These are phyloP conservation scores for Thymallus thymallus DNA, from an alignment of 2,113 vertebrate genomes.

Conservation along the genomic window DNA sequence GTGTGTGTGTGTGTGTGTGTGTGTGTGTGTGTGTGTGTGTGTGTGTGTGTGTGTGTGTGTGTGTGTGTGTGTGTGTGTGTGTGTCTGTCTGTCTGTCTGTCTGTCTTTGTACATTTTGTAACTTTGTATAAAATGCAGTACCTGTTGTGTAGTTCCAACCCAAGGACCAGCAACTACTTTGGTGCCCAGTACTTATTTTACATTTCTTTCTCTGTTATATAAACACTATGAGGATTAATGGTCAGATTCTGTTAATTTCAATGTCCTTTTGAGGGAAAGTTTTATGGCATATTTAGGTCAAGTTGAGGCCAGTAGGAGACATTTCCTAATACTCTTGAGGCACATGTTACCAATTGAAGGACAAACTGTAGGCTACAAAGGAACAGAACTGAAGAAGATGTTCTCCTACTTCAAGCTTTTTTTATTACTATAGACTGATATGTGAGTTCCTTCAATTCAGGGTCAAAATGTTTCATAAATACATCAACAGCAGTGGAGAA, in stretches of 20 bases:
- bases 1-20: not conserved
- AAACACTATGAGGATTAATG: too few relatives aligned
- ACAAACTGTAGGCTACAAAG: conserved; percentile 5
- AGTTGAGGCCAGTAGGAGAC: conserved; percentile 23
- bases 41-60: not conserved
- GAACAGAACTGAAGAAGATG: not conserved
- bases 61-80: not conserved
- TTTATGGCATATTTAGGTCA: conserved; percentile 61
- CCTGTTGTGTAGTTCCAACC: too few relatives aligned
- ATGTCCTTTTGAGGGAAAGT: too few relatives aligned
- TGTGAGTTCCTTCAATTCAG: not conserved
- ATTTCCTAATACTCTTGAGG: conserved; percentile 14
- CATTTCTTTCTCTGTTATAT: too few relatives aligned
- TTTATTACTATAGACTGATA: not conserved
- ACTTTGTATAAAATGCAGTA: too few relatives aligned
- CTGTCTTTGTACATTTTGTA: not conserved
- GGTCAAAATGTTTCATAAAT: not conserved
- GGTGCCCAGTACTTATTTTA: too few relatives aligned
- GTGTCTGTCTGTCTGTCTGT: not conserved
- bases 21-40: not conserved
- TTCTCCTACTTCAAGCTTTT: not conserved
- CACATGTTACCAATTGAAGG: conserved; percentile 11
- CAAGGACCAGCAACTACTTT: too few relatives aligned
- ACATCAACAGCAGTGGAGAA: not conserved
- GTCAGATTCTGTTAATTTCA: too few relatives aligned